Evolutionary conservation across 2,797 vertebrate species (phyloP), one percentile per base, ranked within the genome.

Genomic region (Pseudochirops cupreus): DNA sequence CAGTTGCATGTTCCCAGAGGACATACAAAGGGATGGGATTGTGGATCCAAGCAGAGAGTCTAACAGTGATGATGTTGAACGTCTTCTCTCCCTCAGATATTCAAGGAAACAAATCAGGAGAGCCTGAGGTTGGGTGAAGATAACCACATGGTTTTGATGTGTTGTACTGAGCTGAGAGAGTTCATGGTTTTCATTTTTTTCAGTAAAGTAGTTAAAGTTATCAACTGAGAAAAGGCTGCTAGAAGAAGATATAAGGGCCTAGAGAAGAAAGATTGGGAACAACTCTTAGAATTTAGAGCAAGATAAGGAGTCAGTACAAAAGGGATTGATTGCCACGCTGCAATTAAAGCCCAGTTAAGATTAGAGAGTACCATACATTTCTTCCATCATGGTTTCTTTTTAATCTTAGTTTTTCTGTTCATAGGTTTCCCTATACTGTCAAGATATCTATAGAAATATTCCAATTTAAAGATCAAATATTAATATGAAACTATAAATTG

Each of bases 391-490:
- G 26, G 46, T 82, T 46, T 46, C 74, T 82, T 82, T 87, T 46
- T 26, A 46, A 87, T 87, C 39, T 87, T 82, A 82, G 21, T 87
- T 87, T 74, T 50, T 87, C 74, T 87, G 9, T 87, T 46, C 24
- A 46, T 46, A 87, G 74, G 39, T 87, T 87, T 87, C 74, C 21
- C 39, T 39, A 87, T 50, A 87, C 7, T 87, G 21, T 87, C 39
- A 50, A 26, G 39, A 26, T 46, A 87, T 50, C 74, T 87, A 50
- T 7, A 87, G 93, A 95, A 91, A 92, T 55, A 90, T 94, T 96
- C 13, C 39, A 4, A 55, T 89, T 92, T 91, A n/a, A 53, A 93
- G 13, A 91, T 87, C 9, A 94, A 94, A 91, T 96, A 12, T 55
- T 89, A 91, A 53, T 29, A 0, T 89, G 52, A 93, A 29, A 0